A percentile compares a stretch with the other conserved stretches of the same genome.
Conservation (phyloP, 2,113 vertebrate species). For the Oncorhynchus kisutch region DNA sequence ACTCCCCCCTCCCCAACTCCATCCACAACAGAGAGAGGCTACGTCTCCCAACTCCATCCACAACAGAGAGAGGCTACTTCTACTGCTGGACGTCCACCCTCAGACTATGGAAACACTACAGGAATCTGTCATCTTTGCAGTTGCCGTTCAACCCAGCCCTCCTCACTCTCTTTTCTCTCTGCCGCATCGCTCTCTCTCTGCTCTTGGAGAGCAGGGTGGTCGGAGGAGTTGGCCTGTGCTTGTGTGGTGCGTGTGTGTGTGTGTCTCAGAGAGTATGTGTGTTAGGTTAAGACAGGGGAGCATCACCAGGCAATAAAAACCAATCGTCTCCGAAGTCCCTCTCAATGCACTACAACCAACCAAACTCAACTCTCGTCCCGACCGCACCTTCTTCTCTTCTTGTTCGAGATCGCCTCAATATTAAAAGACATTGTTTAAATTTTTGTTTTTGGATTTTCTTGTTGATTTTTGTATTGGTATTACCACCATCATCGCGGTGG, state of each 20-base stretch:
- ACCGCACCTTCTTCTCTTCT: constrained; percentile 59
- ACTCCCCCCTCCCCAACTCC: too few relatives aligned
- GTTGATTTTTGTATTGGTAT: constrained; percentile 26
- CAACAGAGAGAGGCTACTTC: not conserved
- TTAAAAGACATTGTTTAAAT: constrained; percentile 41
- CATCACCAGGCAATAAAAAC: constrained; percentile 57
- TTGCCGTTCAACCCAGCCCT: constrained; percentile 21
- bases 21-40: too few relatives aligned
- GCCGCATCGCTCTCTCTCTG: constrained; percentile 29
- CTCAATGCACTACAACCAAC: constrained; percentile 71
- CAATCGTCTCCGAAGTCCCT: constrained; percentile 47
- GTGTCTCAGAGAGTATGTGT: constrained; percentile 11
- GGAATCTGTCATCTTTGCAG: constrained; percentile 26
- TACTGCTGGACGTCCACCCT: not conserved
- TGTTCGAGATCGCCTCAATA: constrained; percentile 58
- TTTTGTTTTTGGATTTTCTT: constrained; percentile 55
- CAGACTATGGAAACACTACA: constrained; percentile 26
- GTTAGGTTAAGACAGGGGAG: constrained; percentile 47
- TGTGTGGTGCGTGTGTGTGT: constrained; percentile 25
- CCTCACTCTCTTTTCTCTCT: constrained; percentile 17
- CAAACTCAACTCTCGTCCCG: constrained; percentile 60
- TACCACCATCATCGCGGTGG: not conserved
- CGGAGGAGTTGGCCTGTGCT: constrained; percentile 14
- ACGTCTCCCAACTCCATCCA: too few relatives aligned
- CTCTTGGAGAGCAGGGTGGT: not conserved